phyloP scores from a whole-genome alignment of 2,113 vertebrate genomes.

The Callaeas wilsoni region DNA sequence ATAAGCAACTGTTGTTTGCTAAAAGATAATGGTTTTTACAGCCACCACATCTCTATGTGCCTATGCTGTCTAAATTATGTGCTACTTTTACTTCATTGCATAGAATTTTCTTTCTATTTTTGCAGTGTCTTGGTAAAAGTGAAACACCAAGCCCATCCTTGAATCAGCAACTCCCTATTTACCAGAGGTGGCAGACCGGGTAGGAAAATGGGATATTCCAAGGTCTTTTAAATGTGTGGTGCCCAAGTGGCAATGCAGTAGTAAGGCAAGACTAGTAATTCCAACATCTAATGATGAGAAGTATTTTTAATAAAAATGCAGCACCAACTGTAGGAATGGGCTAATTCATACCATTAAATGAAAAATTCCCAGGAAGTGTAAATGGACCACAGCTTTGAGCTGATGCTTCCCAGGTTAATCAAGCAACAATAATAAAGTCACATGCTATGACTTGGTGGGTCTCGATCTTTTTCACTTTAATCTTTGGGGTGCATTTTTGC shows the following conservation, averaged over 20 bases:
- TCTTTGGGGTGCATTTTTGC: neutral
- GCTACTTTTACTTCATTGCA: neutral
- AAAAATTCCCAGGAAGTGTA: neutral
- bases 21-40: slow-evolving; percentile 12
- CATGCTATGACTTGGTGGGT: neutral
- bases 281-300: neutral
- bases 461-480: neutral
- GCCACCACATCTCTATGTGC: neutral
- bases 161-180: neutral
- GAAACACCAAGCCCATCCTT: neutral
- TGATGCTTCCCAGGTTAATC: neutral
- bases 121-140: neutral
- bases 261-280: neutral
- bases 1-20: slow-evolving; percentile 31
- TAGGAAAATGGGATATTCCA: neutral
- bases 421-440: neutral
- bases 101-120: neutral
- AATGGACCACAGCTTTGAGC: neutral
- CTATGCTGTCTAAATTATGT: neutral
- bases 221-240: neutral
- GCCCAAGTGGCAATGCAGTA: neutral
- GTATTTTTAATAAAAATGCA: neutral
- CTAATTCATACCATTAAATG: neutral
- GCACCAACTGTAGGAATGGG: neutral
- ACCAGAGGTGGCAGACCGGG: neutral